phyloP scores from a whole-genome alignment of 1,140 invertebrate genomes.

The Penaeus vannamei region DNA sequence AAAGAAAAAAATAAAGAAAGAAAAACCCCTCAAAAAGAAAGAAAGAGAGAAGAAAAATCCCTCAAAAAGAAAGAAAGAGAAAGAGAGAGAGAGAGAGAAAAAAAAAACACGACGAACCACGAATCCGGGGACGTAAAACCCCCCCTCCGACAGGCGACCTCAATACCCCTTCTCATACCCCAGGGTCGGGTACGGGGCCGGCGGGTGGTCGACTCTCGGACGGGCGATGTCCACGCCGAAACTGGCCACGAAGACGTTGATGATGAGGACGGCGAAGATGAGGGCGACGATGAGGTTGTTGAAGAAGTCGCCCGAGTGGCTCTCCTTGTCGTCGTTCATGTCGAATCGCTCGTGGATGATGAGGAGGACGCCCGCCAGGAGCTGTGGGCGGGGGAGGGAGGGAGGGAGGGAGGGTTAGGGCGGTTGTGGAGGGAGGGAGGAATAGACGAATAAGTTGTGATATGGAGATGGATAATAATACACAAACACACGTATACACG shows the following conservation, averaged over 20 bases:
- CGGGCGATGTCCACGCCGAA: conserved; percentile 34
- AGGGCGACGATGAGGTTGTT: conserved; percentile 30
- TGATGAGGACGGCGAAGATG: conserved; percentile 46
- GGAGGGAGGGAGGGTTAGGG: conserved; percentile 2
- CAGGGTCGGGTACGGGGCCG: too few species aligned
- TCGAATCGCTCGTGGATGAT: conserved; percentile 47
- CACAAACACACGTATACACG: too few species aligned
- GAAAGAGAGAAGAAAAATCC: too few species aligned
- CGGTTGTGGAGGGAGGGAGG: neutral
- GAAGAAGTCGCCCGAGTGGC: conserved; percentile 27
- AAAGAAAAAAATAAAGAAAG: too few species aligned
- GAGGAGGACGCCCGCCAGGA: conserved; percentile 30
- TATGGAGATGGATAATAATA: too few species aligned
- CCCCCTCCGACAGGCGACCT: too few species aligned
- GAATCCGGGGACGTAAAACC: accelerated
- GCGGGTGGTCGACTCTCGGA: neutral
- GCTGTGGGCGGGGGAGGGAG: neutral
- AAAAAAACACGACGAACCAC: too few species aligned
- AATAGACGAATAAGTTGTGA: neutral
- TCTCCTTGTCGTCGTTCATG: conserved; percentile 42
- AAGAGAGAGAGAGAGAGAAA: too few species aligned
- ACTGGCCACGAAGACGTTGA: conserved; percentile 47
- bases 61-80: too few species aligned
- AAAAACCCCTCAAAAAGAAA: too few species aligned
- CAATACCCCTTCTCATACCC: too few species aligned